Percentiles rank a stretch among this genome's conserved stretches.
Evolutionary conservation across 2,797 vertebrate species (phyloP).

Genomic region (Nyctibius grandis): DNA sequence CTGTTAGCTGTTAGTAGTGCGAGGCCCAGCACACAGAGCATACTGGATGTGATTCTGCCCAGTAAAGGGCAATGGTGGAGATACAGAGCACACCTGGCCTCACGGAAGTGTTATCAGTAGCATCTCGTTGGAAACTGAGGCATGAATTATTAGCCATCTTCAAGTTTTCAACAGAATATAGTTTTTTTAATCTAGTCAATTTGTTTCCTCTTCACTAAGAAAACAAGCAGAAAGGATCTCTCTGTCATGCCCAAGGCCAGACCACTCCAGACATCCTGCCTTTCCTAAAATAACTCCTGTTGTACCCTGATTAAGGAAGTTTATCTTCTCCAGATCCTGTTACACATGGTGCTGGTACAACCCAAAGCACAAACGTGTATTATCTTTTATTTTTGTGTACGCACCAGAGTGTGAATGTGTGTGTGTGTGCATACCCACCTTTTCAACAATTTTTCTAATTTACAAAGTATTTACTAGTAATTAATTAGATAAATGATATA

Average conservation of each 20-base stretch:
- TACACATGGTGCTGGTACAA: background rate
- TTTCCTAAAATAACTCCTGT: conserved; percentile 40
- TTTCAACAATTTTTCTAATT: background rate
- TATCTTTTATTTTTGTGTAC: background rate
- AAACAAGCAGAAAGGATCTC: background rate
- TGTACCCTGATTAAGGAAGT: conserved; percentile 2
- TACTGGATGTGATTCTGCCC: background rate
- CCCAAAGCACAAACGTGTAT: background rate
- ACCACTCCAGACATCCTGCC: conserved; percentile 12
- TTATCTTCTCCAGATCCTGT: conserved; percentile 41
- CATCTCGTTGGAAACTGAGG: background rate
- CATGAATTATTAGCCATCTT: background rate
- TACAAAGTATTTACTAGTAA: background rate
- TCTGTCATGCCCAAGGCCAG: background rate
- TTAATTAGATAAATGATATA: background rate
- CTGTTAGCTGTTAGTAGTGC: background rate
- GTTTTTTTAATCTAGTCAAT: background rate
- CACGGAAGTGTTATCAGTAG: background rate
- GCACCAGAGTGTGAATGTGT: background rate
- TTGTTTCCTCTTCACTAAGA: background rate
- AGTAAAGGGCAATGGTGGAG: background rate
- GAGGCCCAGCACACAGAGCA: background rate
- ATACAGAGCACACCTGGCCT: background rate
- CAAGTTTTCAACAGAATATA: background rate
- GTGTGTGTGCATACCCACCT: background rate